Percentiles rank a stretch among this genome's conserved stretches.
These are phyloP conservation scores for Drosophila mettleri DNA, from an alignment of 2,888 invertebrate species.

Conservation along the genomic window DNA sequence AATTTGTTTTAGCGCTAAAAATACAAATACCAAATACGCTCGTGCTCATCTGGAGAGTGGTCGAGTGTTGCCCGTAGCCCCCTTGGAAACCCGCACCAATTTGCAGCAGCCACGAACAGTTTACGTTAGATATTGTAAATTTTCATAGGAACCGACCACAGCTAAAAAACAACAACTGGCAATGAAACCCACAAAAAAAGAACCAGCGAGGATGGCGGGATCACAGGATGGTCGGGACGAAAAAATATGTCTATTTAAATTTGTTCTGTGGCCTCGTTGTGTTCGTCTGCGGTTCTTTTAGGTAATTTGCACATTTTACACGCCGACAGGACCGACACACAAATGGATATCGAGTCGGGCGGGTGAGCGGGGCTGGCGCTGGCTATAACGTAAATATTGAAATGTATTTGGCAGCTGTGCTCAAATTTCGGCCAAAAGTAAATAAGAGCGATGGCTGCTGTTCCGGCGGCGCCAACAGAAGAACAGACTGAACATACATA, in stretches of 20 bases:
- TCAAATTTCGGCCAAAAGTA: conserved; percentile 75
- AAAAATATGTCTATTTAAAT: conserved; percentile 80
- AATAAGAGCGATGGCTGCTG: conserved; percentile 63
- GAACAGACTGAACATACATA: conserved; percentile 46
- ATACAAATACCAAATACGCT: conserved; percentile 73
- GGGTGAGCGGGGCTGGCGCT: conserved; percentile 6
- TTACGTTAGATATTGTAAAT: conserved; percentile 73
- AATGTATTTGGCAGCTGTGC: conserved; percentile 80
- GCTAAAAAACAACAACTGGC: conserved; percentile 55
- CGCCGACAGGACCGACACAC: conserved; percentile 63
- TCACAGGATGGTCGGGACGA: conserved; percentile 51
- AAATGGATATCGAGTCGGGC: conserved; percentile 41
- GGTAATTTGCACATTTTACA: conserved; percentile 82
- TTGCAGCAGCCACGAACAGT: conserved; percentile 71
- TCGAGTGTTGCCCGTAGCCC: conserved; percentile 7
- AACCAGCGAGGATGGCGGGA: neutral
- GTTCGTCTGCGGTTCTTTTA: conserved; percentile 82
- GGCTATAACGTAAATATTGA: conserved; percentile 78
- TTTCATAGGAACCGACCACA: conserved; percentile 49
- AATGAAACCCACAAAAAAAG: conserved; percentile 67
- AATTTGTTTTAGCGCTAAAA: conserved; percentile 81
- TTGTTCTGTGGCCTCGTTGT: conserved; percentile 81
- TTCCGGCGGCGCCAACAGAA: conserved; percentile 42
- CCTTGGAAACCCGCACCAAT: conserved; percentile 67
- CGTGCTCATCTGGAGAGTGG: conserved; percentile 37